Evolutionary conservation across 1,140 invertebrate genomes (phyloP), one percentile per base, ranked within the genome.

Genomic region (Vanessa atalanta): DNA sequence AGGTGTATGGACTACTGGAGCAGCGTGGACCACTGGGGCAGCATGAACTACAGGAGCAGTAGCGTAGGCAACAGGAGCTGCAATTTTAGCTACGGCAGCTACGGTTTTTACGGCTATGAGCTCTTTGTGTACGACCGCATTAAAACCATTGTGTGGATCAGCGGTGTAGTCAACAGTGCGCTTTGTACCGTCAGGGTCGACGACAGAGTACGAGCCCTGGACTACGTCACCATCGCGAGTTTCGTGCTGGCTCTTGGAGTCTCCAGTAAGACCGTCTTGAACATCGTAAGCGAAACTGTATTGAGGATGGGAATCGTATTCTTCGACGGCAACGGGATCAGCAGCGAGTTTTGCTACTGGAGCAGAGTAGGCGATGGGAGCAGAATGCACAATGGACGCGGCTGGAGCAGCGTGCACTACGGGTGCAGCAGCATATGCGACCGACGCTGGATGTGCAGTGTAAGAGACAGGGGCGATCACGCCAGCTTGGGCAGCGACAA

Each of bases 151-250:
- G 81, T 93, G 92, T 64, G 89, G 86, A 77, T 94, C 94, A 61
- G 94, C 93, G 11, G 95, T 95, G 87, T 96, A 96, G 65, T 95
- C 94, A 0, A 95, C 95, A 53, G 94, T 95, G 72, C 95, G 93
- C 82, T 94, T 94, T 77, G 93, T 94, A 67, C 95, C 95, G 79
- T 96, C 95, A 8, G 95, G 94, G 86, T 96, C 95, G 14, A 95
- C 93, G 6, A 95, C 85, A 9, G 94, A 95, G 87, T 95, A 95
- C 50, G 93, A 93, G 65, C 95, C 95, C 79, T 95, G 93, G 9
- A 95, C 94, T 0, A 94, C 85, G 73, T 95, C 94, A 16, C 94
- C 94, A 73, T 95, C 92, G 37, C 95, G 92, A n/a, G 88, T 94
- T 85, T 96, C 95, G 61, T 95, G 93, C 79, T 95, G 95, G 77